phyloP scores from a whole-genome alignment of 2,113 vertebrate species.

The Mixornis gularis region DNA sequence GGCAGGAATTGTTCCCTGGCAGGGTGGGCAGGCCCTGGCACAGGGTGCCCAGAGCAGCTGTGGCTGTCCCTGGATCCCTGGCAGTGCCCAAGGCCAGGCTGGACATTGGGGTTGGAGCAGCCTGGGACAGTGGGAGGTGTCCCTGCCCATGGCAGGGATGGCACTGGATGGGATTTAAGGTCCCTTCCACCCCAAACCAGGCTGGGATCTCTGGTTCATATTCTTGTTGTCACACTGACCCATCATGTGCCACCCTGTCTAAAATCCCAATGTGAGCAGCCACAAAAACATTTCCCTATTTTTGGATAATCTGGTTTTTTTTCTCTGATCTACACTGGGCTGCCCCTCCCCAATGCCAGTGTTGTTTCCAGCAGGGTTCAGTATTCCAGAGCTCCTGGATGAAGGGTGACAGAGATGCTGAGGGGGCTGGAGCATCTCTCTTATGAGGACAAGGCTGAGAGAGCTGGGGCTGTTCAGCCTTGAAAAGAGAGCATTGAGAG shows the following conservation, averaged over 20 bases:
- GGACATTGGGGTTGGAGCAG: background rate
- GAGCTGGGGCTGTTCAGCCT: background rate
- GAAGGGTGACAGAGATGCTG: background rate
- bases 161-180: accelerated
- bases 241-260: background rate
- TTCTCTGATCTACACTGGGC: background rate
- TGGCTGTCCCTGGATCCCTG: background rate
- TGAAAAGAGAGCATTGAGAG: accelerated
- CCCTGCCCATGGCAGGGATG: background rate
- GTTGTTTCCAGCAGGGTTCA: background rate
- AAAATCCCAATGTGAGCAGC: background rate
- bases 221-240: background rate
- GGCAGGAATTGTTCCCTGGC: background rate
- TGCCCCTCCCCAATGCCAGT: background rate
- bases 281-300: background rate
- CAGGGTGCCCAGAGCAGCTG: background rate
- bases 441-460: background rate
- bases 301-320: background rate
- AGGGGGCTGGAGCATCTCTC: background rate
- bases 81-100: background rate
- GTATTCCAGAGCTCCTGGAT: background rate
- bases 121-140: background rate
- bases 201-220: background rate
- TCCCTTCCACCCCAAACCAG: background rate
- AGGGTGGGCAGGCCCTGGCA: background rate